Conservation (phyloP, 2,888 invertebrate genomes). For the Drosophila cracens region DNA sequence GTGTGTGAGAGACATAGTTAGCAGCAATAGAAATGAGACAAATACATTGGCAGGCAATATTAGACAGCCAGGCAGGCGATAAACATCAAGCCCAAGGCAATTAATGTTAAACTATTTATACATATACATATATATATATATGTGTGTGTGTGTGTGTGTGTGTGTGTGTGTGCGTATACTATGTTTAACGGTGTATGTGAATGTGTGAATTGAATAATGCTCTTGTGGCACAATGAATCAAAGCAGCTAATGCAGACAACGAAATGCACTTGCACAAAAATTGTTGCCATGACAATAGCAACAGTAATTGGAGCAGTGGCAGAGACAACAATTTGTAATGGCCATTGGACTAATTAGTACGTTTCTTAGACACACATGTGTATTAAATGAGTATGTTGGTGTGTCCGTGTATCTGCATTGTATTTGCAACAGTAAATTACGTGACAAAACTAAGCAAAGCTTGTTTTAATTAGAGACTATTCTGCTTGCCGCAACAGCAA, state of each 20-base stretch:
- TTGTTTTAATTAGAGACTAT: slow-evolving; percentile 49
- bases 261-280: slow-evolving; percentile 57
- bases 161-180: slow-evolving; percentile 1
- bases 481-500: slow-evolving; percentile 9
- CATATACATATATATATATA: slow-evolving; percentile 2
- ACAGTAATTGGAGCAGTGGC: slow-evolving; percentile 38
- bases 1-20: not conserved
- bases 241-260: slow-evolving; percentile 52
- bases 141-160: not conserved
- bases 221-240: slow-evolving; percentile 52
- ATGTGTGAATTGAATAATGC: slow-evolving; percentile 38
- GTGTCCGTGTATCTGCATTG: slow-evolving; percentile 22
- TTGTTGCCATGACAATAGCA: slow-evolving; percentile 48
- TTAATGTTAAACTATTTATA: slow-evolving; percentile 34
- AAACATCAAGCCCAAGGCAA: slow-evolving; percentile 21
- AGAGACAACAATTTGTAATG: slow-evolving; percentile 39
- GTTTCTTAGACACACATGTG: slow-evolving; percentile 46
- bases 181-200: not conserved
- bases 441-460: slow-evolving; percentile 54
- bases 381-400: not conserved
- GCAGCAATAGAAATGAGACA: not conserved
- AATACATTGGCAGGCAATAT: slow-evolving; percentile 8
- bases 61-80: slow-evolving; percentile 11
- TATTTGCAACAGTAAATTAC: slow-evolving; percentile 53
- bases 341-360: slow-evolving; percentile 57